phyloP scores from a whole-genome alignment of 2,797 vertebrate genomes.

The Octomys mimax region DNA sequence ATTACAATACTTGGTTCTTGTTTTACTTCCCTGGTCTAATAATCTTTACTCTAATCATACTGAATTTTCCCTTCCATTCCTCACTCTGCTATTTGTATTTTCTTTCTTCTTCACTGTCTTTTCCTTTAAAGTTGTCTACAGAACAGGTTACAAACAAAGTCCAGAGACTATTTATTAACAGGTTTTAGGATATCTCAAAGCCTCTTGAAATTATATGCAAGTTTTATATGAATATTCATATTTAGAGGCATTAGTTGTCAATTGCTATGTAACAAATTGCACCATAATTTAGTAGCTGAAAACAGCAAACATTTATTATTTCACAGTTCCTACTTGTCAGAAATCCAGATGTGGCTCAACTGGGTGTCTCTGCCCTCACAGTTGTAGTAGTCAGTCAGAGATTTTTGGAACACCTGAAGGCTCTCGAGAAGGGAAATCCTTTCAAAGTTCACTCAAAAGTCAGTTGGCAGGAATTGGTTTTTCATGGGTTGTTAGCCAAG shows the following conservation, averaged over 20 bases:
- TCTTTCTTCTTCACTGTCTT: not conserved
- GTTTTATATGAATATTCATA: constrained; percentile 32
- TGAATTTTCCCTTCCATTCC: not conserved
- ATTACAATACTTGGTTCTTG: not conserved
- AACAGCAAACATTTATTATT: constrained; percentile 52
- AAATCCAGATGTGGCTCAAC: not conserved
- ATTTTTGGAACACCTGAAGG: not conserved
- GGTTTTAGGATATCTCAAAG: constrained; percentile 11
- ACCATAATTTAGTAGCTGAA: constrained; percentile 47
- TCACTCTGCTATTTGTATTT: not conserved
- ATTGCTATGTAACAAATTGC: constrained; percentile 39
- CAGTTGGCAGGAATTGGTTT: not conserved
- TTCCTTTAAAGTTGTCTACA: constrained; percentile 17
- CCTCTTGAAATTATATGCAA: constrained; percentile 50
- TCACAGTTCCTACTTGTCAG: not conserved
- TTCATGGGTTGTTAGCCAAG: not conserved
- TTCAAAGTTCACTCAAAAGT: not conserved
- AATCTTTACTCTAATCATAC: constrained; percentile 20
- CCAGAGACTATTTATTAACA: not conserved
- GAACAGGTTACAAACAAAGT: constrained; percentile 6
- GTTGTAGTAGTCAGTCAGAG: not conserved
- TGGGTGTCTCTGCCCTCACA: not conserved
- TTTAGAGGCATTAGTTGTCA: not conserved
- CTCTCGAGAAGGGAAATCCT: not conserved
- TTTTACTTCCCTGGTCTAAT: not conserved